Evolutionary conservation across 1,140 invertebrate genomes (phyloP), one percentile per base, ranked within the genome.

Genomic region (Phortica variegata): DNA sequence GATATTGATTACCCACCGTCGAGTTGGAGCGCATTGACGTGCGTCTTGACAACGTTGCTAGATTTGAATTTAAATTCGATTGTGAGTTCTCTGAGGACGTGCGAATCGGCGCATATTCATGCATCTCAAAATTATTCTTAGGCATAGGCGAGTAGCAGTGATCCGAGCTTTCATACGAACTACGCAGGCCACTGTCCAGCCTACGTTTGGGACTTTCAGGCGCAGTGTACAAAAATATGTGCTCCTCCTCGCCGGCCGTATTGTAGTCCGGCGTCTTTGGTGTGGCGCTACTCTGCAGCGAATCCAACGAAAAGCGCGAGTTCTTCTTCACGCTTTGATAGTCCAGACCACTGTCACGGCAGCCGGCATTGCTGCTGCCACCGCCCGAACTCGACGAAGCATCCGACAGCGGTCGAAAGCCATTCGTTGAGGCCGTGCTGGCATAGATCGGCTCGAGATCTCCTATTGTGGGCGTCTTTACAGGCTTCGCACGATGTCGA

Each of bases 181-280:
- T 66, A 5, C 70, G 70, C 19, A 73, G 46, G 7, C 65, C 65
- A 43, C 70, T 70, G 18, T 73, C 70, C 38, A 68, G 13, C 5
- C 62, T 34, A 2, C 63, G 49, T 21, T 66, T 75, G 0, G 71
- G 71, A 39, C 66, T 68, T 17, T 74, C 69, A 2, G 72, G 72
- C 1, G 68, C 72, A 0, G 72, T 75, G 42, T 72, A 75, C 2
- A 75, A 49, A 26, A 73, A 75, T n/a, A 75, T 73, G 49, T 60
- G 66, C 43, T 75, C 72, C 46, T 75, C 72, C 32, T 72, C 68
- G 9, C 62, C 70, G 7, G 65, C 70, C 0, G 72, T 73, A 7
- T 65, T 69, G 31, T 75, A 75, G 13, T 75, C 72, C 1, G 72
- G 72, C 0, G 72, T 75, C 40, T 73, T 75, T 17, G 72, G 65